phyloP scores from a whole-genome alignment of 2,797 vertebrate genomes.

The Sebastiscus tertius region DNA sequence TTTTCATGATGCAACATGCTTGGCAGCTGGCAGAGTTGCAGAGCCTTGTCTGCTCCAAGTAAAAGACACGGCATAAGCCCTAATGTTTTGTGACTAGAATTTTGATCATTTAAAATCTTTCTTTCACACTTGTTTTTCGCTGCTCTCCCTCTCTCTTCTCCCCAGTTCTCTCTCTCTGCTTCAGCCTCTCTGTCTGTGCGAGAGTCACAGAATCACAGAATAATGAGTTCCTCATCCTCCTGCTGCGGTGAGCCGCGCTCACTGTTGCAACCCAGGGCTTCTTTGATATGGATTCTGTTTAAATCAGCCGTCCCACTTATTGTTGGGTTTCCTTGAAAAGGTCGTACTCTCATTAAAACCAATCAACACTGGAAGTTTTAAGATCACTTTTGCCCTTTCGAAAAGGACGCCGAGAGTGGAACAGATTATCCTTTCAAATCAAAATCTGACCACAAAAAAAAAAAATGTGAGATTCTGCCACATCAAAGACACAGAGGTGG shows the following conservation, averaged over 20 bases:
- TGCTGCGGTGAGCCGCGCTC: conserved; percentile 44
- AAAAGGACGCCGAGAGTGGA: conserved; percentile 12
- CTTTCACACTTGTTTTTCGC: conserved; percentile 57
- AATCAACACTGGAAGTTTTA: conserved; percentile 66
- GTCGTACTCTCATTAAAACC: conserved; percentile 72
- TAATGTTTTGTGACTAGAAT: conserved; percentile 74
- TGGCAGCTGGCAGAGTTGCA: conserved; percentile 61
- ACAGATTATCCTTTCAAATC: conserved; percentile 50
- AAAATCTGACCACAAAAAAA: conserved; percentile 29
- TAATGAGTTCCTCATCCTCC: conserved; percentile 75
- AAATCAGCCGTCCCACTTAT: conserved; percentile 68
- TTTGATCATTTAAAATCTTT: conserved; percentile 71
- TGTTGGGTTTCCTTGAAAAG: conserved; percentile 64
- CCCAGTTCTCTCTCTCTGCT: conserved; percentile 18
- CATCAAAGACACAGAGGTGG: conserved; percentile 57
- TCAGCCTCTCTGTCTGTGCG: conserved; percentile 48
- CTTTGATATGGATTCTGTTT: conserved; percentile 70
- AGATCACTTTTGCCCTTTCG: conserved; percentile 57
- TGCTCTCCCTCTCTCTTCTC: conserved; percentile 20
- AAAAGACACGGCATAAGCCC: conserved; percentile 56
- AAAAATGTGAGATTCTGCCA: conserved; percentile 21
- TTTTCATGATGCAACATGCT: conserved; percentile 77
- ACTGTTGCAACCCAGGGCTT: conserved; percentile 61
- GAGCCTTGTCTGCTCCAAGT: conserved; percentile 60
- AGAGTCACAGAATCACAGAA: conserved; percentile 68